Percentiles rank a stretch among this genome's conserved stretches.
phyloP scores from a whole-genome alignment of 2,797 vertebrate species.

The Lycodopsis pacificus region DNA sequence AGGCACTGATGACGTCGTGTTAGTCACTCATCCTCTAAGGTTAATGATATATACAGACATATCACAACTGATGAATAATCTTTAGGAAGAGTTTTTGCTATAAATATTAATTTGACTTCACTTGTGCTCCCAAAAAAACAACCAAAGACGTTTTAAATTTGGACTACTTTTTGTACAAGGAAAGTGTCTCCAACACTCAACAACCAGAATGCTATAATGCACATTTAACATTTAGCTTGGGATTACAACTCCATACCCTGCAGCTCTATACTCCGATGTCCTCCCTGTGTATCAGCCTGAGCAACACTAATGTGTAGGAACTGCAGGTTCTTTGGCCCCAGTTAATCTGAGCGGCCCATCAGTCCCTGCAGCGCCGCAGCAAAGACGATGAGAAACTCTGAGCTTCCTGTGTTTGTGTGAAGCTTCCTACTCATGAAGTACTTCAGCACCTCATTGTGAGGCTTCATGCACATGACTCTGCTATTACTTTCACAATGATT shows the following conservation, averaged over 20 bases:
- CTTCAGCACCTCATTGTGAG: constrained; percentile 88
- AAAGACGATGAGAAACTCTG: constrained; percentile 86
- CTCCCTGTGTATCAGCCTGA: constrained; percentile 43
- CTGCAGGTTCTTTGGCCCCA: constrained; percentile 86
- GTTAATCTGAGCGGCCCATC: constrained; percentile 94
- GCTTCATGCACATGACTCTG: constrained; percentile 67
- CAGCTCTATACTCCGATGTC: constrained; percentile 30
- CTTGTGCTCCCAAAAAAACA: neutral
- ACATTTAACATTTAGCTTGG: constrained; percentile 28
- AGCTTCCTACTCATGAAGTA: constrained; percentile 93
- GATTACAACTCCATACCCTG: neutral
- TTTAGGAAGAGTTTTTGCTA: neutral
- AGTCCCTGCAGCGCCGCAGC: constrained; percentile 78
- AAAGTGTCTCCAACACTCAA: neutral
- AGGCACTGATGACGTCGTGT: neutral
- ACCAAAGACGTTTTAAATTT: neutral
- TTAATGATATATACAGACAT: neutral
- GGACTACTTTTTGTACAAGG: neutral
- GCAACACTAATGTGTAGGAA: constrained; percentile 88
- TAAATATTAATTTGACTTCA: neutral
- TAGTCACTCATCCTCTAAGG: neutral
- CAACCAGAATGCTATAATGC: constrained; percentile 1
- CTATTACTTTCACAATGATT: constrained; percentile 77
- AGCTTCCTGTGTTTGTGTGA: constrained; percentile 99
- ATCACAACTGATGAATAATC: neutral